Percentiles rank a stretch among this genome's conserved stretches.
Conservation (phyloP, 2,797 vertebrate genomes). For the Clarias laeviceps region DNA sequence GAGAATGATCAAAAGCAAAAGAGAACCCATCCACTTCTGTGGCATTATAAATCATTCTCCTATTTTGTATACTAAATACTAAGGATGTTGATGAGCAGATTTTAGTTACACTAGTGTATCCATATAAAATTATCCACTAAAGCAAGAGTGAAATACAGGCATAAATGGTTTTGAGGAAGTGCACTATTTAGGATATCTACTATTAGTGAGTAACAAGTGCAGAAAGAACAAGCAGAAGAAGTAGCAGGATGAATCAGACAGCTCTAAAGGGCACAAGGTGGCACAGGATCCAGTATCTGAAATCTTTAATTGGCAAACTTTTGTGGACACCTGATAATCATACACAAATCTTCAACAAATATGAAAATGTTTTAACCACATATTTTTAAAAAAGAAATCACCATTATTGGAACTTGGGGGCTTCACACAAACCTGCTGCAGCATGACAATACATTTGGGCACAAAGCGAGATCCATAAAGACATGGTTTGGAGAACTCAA, state of each 20-base stretch:
- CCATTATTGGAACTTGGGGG: background rate
- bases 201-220: background rate
- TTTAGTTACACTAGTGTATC: background rate
- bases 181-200: background rate
- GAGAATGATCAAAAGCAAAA: background rate
- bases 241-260: background rate
- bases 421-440: background rate
- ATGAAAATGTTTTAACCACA: background rate
- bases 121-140: background rate
- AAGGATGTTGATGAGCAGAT: background rate
- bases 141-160: background rate
- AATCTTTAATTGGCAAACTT: background rate
- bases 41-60: background rate
- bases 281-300: background rate
- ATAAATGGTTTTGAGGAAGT: background rate
- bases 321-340: background rate
- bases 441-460: background rate
- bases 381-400: background rate
- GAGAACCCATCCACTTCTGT: background rate
- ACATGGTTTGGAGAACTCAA: background rate
- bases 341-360: background rate
- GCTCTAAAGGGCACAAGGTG: background rate
- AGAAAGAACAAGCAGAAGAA: background rate
- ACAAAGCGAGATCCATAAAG: background rate
- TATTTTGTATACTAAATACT: background rate